Percentiles rank a stretch among this genome's conserved stretches.
Evolutionary conservation across 2,797 vertebrate species (phyloP).

Genomic region (Hydrophis major): DNA sequence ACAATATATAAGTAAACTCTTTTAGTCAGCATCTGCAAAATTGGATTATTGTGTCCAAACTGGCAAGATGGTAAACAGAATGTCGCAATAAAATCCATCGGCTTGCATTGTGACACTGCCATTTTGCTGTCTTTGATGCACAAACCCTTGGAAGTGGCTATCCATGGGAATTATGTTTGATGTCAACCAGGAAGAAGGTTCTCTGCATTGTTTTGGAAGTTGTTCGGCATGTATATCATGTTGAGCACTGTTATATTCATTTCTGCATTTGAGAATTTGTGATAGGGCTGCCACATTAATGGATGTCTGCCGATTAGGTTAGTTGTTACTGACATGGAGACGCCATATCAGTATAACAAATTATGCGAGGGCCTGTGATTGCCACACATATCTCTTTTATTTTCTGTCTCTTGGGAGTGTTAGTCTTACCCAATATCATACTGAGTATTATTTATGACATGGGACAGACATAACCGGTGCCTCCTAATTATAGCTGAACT

Average conservation of each 20-base stretch:
- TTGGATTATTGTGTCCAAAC: not conserved
- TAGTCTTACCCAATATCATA: not conserved
- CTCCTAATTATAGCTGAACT: not conserved
- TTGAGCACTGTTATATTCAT: not conserved
- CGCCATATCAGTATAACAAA: not conserved
- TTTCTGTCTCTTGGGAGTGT: not conserved
- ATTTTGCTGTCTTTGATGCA: not conserved
- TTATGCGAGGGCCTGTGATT: not conserved
- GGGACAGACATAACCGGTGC: not conserved
- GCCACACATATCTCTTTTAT: not conserved
- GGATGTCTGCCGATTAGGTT: not conserved
- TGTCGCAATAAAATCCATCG: not conserved
- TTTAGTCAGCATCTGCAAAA: not conserved
- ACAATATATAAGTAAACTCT: not conserved
- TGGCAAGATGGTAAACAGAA: not conserved
- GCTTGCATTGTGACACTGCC: not conserved
- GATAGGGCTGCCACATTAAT: not conserved
- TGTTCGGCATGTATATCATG: not conserved
- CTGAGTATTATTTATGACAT: not conserved
- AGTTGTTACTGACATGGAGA: not conserved
- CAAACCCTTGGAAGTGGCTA: not conserved
- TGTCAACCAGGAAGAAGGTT: not conserved
- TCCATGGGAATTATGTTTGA: not conserved
- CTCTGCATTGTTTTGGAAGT: not conserved
- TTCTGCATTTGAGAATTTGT: not conserved